A percentile compares a stretch with the other conserved stretches of the same genome.
phyloP scores from a whole-genome alignment of 1,140 invertebrate species.

The Ectropis grisescens region DNA sequence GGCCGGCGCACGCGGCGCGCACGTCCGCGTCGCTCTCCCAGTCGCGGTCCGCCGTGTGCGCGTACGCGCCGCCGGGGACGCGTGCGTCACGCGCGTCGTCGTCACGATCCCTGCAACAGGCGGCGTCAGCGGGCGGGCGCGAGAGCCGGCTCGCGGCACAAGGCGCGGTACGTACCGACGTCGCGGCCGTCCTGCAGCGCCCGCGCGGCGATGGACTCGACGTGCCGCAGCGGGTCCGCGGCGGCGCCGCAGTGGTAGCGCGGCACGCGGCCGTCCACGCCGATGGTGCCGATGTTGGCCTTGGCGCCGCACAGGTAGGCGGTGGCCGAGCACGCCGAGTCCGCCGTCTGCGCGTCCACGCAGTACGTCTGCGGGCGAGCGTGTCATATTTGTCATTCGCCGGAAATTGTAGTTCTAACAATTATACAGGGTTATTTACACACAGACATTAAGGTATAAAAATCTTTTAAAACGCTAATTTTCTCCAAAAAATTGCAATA shows the following conservation, averaged over 20 bases:
- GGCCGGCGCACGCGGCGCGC: conserved; percentile 17
- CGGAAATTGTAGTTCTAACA: too few relatives aligned
- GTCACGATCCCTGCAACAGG: conserved; percentile 77
- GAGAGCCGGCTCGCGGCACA: conserved; percentile 1
- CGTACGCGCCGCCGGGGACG: conserved; percentile 83
- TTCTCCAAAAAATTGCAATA: too few relatives aligned
- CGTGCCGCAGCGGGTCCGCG: conserved; percentile 60
- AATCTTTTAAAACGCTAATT: too few relatives aligned
- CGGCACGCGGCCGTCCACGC: conserved; percentile 75
- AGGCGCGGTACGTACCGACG: conserved; percentile 55
- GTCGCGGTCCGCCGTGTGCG: conserved; percentile 78
- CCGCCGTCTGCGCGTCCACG: too few relatives aligned
- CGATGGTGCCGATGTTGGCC: conserved; percentile 79
- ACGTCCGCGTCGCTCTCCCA: conserved; percentile 83
- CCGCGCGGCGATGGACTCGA: conserved; percentile 77
- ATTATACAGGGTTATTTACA: too few relatives aligned
- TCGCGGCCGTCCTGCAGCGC: conserved; percentile 74
- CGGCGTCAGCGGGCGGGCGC: background rate
- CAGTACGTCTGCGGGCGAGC: conserved; percentile 76
- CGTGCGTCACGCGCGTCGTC: conserved; percentile 84
- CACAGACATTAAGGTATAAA: too few relatives aligned
- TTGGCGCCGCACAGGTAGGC: conserved; percentile 86
- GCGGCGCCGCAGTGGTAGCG: conserved; percentile 70
- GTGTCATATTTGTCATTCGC: too few relatives aligned
- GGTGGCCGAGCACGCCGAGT: conserved; percentile 82